Conservation (phyloP, 2,113 vertebrate genomes). For the Alouatta palliata region DNA sequence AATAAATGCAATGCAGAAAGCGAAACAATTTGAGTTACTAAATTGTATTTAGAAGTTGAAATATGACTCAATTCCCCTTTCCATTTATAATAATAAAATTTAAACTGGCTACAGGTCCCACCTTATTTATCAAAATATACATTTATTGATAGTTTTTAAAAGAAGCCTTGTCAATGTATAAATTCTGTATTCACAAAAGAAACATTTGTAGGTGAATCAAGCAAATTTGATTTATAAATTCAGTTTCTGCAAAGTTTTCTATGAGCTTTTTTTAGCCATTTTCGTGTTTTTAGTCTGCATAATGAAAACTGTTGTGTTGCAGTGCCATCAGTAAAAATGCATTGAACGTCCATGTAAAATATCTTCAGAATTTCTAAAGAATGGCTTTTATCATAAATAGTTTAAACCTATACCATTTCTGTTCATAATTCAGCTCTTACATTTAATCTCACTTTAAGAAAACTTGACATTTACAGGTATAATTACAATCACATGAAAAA, state of each 20-base stretch:
- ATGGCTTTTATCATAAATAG: neutral
- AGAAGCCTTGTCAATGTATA: neutral
- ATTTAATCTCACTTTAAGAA: neutral
- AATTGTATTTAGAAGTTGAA: slow-evolving; percentile 3
- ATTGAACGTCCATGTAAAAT: neutral
- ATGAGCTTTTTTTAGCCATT: neutral
- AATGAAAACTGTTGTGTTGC: neutral
- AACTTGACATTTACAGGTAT: neutral
- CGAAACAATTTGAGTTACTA: neutral
- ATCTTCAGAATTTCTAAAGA: neutral
- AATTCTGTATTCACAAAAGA: neutral
- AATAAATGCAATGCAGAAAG: neutral
- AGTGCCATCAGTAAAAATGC: neutral
- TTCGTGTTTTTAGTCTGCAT: neutral
- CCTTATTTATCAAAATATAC: neutral
- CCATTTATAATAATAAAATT: neutral
- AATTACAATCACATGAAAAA: neutral
- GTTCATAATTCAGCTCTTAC: neutral
- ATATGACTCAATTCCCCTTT: neutral
- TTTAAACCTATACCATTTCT: neutral
- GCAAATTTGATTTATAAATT: neutral
- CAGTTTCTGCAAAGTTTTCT: neutral
- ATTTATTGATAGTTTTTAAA: neutral
- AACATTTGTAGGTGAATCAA: neutral
- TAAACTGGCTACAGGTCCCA: neutral